Conservation (phyloP, 1,140 invertebrate genomes). For the Capitella teleta region DNA sequence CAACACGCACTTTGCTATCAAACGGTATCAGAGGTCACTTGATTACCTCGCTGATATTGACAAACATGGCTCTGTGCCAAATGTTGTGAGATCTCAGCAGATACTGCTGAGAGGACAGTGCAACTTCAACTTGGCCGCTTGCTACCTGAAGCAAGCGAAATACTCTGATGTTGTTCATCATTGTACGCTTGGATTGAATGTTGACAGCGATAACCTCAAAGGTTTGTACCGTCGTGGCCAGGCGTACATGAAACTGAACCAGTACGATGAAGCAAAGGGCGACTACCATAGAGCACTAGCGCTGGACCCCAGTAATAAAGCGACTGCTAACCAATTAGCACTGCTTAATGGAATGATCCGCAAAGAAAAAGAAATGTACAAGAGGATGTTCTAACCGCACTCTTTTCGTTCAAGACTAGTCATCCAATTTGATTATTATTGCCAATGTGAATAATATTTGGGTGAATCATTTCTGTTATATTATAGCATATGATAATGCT, state of each 20-base stretch:
- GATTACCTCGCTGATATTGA: constrained; percentile 17
- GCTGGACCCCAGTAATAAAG: constrained; percentile 22
- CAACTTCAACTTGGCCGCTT: constrained; percentile 26
- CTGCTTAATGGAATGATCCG: constrained; percentile 2
- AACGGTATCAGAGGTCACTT: constrained; percentile 18
- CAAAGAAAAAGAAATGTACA: constrained; percentile 13
- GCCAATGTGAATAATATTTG: no score
- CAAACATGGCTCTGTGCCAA: constrained; percentile 10
- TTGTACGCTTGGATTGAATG: constrained; percentile 48
- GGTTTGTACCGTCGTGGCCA: constrained; percentile 25
- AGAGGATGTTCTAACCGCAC: constrained; percentile 16
- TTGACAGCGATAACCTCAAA: constrained; percentile 55
- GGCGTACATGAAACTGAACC: constrained; percentile 19
- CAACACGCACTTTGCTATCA: constrained; percentile 19
- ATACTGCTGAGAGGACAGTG: constrained; percentile 17
- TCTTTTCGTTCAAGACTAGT: no score
- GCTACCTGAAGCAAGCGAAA: constrained; percentile 51
- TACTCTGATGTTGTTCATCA: constrained; percentile 51
- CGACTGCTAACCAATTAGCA: constrained; percentile 12
- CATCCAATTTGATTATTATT: no score
- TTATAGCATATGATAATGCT: no score
- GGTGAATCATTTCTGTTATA: no score
- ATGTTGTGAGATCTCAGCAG: constrained; percentile 6
- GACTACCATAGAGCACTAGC: constrained; percentile 19
- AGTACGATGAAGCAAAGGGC: constrained; percentile 18